Percentiles rank a stretch among this genome's conserved stretches.
phyloP scores from a whole-genome alignment of 2,888 invertebrate genomes.

The Lithosia quadra region DNA sequence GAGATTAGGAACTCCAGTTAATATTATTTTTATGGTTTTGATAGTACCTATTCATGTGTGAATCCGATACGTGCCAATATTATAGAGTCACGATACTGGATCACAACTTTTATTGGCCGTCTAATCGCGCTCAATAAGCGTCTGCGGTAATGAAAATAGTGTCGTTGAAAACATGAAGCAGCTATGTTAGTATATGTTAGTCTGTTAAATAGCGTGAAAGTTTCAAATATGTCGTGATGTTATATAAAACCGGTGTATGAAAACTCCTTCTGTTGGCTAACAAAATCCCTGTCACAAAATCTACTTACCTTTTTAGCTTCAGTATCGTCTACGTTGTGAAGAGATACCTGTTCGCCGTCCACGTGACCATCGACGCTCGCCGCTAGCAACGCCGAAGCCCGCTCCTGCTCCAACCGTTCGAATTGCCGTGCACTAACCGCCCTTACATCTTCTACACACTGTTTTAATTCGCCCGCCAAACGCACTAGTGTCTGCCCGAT shows the following conservation, averaged over 20 bases:
- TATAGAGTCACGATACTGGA: too few species aligned
- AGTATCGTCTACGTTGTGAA: slow-evolving; percentile 86
- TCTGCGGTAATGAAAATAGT: too few species aligned
- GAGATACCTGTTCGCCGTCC: slow-evolving; percentile 79
- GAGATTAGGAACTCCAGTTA: too few species aligned
- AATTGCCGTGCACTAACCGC: slow-evolving; percentile 89
- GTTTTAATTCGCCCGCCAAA: slow-evolving; percentile 90
- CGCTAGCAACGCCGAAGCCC: slow-evolving; percentile 89
- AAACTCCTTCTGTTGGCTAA: too few species aligned
- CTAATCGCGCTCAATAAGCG: too few species aligned
- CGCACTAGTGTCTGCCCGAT: slow-evolving; percentile 90
- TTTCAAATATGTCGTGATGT: not conserved
- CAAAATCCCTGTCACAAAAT: not conserved
- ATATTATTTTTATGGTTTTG: too few species aligned
- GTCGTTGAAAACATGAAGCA: too few species aligned
- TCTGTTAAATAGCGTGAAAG: not conserved
- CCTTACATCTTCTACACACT: slow-evolving; percentile 91
- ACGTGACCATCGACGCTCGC: slow-evolving; percentile 89
- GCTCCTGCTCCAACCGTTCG: slow-evolving; percentile 88
- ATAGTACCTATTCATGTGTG: too few species aligned
- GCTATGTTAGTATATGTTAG: not conserved
- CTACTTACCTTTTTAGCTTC: slow-evolving; percentile 90
- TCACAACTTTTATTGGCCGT: too few species aligned
- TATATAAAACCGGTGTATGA: not conserved
- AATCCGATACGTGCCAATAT: too few species aligned